Evolutionary conservation across 2,113 vertebrate genomes (phyloP).

Genomic region (Hippoglossus stenolepis): DNA sequence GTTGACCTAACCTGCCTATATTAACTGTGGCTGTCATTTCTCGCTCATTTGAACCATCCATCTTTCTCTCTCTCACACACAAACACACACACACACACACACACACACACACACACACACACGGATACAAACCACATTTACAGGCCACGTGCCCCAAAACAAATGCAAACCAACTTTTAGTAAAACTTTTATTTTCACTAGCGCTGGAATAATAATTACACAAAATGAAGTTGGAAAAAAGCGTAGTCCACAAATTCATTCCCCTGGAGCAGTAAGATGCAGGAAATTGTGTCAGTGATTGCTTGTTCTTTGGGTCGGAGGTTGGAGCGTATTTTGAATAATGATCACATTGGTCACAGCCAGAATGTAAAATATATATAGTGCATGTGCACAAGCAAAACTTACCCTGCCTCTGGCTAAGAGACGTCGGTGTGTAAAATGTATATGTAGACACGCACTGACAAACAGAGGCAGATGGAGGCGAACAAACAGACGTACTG

Average conservation of each 20-base stretch:
- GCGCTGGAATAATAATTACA: conserved; percentile 30
- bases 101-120: background rate
- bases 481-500: conserved; percentile 19
- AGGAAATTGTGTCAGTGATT: conserved; percentile 70
- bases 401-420: conserved; percentile 57
- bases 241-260: conserved; percentile 41
- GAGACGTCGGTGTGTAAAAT: conserved; percentile 18
- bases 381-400: conserved; percentile 40
- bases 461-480: conserved; percentile 36
- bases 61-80: conserved; percentile 1
- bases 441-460: conserved; percentile 13
- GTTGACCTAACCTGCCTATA: conserved; percentile 42
- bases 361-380: conserved; percentile 72
- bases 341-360: conserved; percentile 67
- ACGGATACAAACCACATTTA: background rate
- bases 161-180: conserved; percentile 37
- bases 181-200: conserved; percentile 41
- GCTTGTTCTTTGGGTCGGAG: conserved; percentile 55
- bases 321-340: conserved; percentile 67
- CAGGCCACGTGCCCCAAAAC: background rate
- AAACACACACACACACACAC: conserved; percentile 10
- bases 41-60: conserved; percentile 29
- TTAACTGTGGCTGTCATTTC: conserved; percentile 32
- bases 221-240: conserved; percentile 35
- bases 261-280: conserved; percentile 58